Percentiles rank a stretch among this genome's conserved stretches.
These are phyloP conservation scores for Coregonus sp. DNA, from an alignment of 2,797 vertebrate species.

Conservation along the genomic window DNA sequence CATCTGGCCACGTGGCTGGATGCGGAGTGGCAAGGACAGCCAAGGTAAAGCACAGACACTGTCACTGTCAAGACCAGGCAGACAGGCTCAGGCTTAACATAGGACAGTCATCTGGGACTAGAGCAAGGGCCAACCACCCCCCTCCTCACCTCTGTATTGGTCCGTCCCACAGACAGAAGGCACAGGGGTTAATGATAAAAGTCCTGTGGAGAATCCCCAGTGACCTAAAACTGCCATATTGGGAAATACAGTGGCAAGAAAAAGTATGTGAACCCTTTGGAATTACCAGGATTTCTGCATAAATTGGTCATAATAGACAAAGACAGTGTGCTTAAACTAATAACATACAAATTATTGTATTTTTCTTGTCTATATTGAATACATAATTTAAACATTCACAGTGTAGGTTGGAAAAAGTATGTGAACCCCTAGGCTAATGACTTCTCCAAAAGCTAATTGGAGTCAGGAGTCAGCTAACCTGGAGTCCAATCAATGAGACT, in stretches of 20 bases:
- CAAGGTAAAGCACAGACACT: constrained; percentile 21
- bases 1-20: constrained; percentile 12
- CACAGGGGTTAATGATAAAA: background rate
- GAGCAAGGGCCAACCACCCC: background rate
- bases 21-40: constrained; percentile 44
- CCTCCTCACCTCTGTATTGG: background rate
- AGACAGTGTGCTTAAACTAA: too few species aligned
- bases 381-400: too few species aligned
- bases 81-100: background rate
- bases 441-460: too few species aligned
- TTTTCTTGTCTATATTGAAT: too few species aligned
- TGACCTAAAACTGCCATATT: constrained; percentile 1
- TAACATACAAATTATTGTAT: too few species aligned
- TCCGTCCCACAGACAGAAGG: background rate
- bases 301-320: too few species aligned
- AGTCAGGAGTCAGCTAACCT: too few species aligned
- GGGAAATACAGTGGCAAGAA: background rate
- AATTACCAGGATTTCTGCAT: too few species aligned
- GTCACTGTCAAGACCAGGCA: constrained; percentile 35
- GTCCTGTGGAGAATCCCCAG: background rate
- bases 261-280: too few species aligned
- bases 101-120: background rate
- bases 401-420: too few species aligned
- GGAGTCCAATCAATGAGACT: too few species aligned
- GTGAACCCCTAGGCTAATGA: too few species aligned